Base-by-base conservation (phyloP, 2,888 invertebrate genomes). In the Schizotus pectinicornis region DNA sequence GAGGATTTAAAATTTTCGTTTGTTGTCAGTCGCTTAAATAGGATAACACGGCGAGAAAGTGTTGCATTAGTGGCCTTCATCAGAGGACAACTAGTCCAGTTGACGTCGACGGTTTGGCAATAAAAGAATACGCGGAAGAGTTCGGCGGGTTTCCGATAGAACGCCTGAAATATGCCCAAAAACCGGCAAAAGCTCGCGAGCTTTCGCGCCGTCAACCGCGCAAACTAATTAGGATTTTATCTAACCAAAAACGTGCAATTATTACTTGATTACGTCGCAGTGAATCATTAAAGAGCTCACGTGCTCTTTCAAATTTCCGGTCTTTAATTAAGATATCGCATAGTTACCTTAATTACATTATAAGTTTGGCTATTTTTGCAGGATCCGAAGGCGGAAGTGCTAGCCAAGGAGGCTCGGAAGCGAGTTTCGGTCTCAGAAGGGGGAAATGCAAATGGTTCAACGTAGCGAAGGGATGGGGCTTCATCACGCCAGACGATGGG, bases 391-490 rank as follows among this genome's bases (percentile, higher is more conserved):
- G 79, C 60, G 80, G 79, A 71, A 80, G 77, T 70, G 79, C 78
- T 48, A 79, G 79, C 69, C 75, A 80, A 72, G 75, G 77, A 67
- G 77, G 78, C 59, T 71, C 76, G 31, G 77, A 78, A 61, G 84
- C 84, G 63, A 83, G 81, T 65, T 84, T 83, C 63, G 86, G 87
- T 70, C 83, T 86, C 70, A 85, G 91, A 65, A 84, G 86, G 75
- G 94, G 94, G 59, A 87, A 88, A 77, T 95, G 94, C 83, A 95
- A 95, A 84, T 95, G 95, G 95, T 95, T 95, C 82, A 95, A 95
- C 81, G 94, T 95, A 63, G 92, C 92, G 69, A 95, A 95, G 81
- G 95, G 95, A 61, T 95, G 94, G 92, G 95, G 95, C 62, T 95
- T 95, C 81, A 89, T 95, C 76, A 93, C 93, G 62, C 94, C 94